Evolutionary conservation across 2,797 vertebrate species (phyloP), one percentile per base, ranked within the genome.

Genomic region (Sebastes oblongus): DNA sequence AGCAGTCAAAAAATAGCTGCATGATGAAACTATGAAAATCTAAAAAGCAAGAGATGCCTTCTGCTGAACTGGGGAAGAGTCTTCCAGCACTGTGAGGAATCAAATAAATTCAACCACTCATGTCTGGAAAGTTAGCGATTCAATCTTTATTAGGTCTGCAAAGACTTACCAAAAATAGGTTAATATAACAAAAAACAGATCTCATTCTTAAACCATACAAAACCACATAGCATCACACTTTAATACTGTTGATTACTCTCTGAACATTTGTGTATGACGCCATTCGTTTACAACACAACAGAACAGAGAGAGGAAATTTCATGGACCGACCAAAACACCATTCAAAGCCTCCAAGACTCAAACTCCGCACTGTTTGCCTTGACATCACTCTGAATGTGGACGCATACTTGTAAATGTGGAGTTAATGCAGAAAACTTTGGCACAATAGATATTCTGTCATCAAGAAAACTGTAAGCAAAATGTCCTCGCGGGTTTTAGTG

Each of bases 91-190:
- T 16, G 66, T 32, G 30, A 79, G 58, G 76, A 77, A 67, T 65
- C 20, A 82, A 91, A 91, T 81, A 82, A 89, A 81, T 36, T 13
- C 62, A 91, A n/a, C 79, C 77, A 72, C 36, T 80, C 79, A 80
- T 42, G 22, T 85, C 72, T 91, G 85, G 82, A 89, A 92, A 90
- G 87, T 90, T 92, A 93, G 92, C 92, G 89, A 88, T 94, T 84
- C 86, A 83, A 93, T 94, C 80, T 96, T 96, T 96, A 96, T 96
- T 96, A 93, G 86, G 78, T 93, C 85, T 93, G 93, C 92, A 93
- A 89, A 93, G 89, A 93, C 91, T 92, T 93, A 94, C 83, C 92
- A 93, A 95, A 93, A 93, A 93, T 86, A 93, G 93, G 95, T 96
- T 96, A 96, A 95, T 93, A 95, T 92, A 94, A 94, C 88, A 96